A percentile compares a stretch with the other conserved stretches of the same genome.
These are phyloP conservation scores for Acrobasis suavella DNA, from an alignment of 2,888 invertebrate species.

Conservation along the genomic window DNA sequence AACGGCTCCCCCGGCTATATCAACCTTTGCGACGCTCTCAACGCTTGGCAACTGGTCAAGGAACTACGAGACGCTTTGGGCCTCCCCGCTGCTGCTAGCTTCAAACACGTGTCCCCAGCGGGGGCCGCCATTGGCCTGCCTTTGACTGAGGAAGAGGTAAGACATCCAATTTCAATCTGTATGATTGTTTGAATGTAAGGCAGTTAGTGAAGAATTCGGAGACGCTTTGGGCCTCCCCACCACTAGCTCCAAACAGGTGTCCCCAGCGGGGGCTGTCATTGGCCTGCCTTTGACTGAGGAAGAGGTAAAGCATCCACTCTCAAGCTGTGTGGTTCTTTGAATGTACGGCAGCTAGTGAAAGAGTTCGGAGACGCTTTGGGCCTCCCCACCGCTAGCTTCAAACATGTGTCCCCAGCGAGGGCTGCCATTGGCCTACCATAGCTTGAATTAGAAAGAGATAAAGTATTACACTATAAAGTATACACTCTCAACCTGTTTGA, in stretches of 20 bases:
- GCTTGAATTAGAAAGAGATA: conserved; percentile 86
- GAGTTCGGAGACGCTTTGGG: conserved; percentile 86
- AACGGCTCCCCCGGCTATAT: conserved; percentile 99
- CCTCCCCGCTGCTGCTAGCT: conserved; percentile 96
- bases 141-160: conserved; percentile 85
- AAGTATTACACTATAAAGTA: no score
- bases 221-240: conserved; percentile 91
- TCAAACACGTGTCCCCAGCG: conserved; percentile 99
- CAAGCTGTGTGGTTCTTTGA: no score
- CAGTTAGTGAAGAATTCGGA: conserved; percentile 44
- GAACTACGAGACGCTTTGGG: conserved; percentile 91
- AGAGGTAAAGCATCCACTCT: conserved; percentile 70
- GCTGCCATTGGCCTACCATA: conserved; percentile 96
- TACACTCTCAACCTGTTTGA: no score
- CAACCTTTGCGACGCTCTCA: conserved; percentile 97
- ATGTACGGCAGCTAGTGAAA: conserved; percentile 33
- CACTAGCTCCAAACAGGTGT: conserved; percentile 98
- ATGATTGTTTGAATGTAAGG: no score
- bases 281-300: conserved; percentile 89
- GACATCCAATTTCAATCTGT: no score
- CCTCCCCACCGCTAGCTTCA: conserved; percentile 96
- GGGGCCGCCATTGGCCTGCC: conserved; percentile 96
- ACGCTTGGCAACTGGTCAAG: conserved; percentile 97
- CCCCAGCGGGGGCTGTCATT: conserved; percentile 98
- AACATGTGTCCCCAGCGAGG: conserved; percentile 99